A percentile compares a stretch with the other conserved stretches of the same genome.
Evolutionary conservation across 2,113 vertebrate species (phyloP).

Genomic region (Halcyon malimbica): DNA sequence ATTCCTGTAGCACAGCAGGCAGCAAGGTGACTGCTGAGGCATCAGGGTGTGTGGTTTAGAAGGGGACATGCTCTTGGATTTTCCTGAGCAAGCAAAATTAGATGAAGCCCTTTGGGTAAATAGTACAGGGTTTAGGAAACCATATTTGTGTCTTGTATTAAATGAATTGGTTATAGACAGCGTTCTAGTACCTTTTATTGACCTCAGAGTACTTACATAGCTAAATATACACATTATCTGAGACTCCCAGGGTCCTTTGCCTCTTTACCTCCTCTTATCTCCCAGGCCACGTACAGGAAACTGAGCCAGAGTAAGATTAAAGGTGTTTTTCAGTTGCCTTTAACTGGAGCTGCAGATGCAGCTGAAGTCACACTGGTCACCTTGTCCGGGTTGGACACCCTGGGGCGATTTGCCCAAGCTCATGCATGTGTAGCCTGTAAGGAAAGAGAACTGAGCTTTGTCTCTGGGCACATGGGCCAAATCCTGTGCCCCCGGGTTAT

Average conservation of each 20-base stretch:
- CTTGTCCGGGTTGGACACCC: neutral
- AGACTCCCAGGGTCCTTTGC: neutral
- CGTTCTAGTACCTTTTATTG: neutral
- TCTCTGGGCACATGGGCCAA: neutral
- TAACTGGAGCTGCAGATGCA: neutral
- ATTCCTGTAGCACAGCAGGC: rapidly evolving
- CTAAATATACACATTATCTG: slow-evolving; percentile 32
- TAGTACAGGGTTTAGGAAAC: neutral
- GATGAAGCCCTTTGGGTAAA: neutral
- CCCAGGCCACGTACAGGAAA: neutral
- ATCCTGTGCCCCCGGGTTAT: neutral
- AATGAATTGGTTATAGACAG: neutral
- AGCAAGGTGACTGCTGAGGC: neutral
- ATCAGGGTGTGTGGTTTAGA: rapidly evolving
- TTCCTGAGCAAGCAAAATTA: neutral
- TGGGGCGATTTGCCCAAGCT: neutral
- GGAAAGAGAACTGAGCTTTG: rapidly evolving
- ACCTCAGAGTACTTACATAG: neutral
- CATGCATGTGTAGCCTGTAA: neutral
- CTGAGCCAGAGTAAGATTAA: neutral
- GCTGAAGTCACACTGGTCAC: neutral
- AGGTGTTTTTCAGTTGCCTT: neutral
- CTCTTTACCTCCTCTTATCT: neutral
- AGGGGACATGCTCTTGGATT: neutral
- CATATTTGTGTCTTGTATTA: rapidly evolving